Evolutionary conservation across 2,797 vertebrate species (phyloP).

Genomic region (Oryzias dopingdopingensis): DNA sequence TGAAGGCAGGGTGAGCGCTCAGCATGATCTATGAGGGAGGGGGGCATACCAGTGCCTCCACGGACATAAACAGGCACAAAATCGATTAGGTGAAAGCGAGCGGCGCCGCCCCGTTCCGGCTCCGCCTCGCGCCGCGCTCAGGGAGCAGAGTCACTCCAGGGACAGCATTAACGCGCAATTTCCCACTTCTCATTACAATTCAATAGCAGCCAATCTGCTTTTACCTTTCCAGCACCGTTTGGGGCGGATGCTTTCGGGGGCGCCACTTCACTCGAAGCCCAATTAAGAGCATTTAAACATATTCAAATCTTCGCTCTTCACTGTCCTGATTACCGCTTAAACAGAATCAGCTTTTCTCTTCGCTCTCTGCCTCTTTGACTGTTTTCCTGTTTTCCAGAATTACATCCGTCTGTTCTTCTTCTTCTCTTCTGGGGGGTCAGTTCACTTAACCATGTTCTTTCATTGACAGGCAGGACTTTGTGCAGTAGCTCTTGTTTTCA

Average conservation of each 20-base stretch:
- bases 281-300: constrained; percentile 78
- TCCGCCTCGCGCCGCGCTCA: constrained; percentile 48
- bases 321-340: constrained; percentile 73
- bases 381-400: constrained; percentile 59
- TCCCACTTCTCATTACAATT: constrained; percentile 78
- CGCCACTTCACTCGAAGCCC: constrained; percentile 67
- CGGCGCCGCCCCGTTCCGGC: constrained; percentile 40
- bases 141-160: constrained; percentile 64
- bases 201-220: constrained; percentile 77
- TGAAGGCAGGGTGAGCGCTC: constrained; percentile 62
- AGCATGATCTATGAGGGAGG: constrained; percentile 45
- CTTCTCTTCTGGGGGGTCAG: constrained; percentile 46
- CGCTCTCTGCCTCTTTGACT: constrained; percentile 66
- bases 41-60: background rate
- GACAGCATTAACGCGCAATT: constrained; percentile 75
- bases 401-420: constrained; percentile 59
- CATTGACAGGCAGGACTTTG: constrained; percentile 1
- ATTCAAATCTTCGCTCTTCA: constrained; percentile 75
- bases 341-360: constrained; percentile 72
- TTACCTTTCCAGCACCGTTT: constrained; percentile 76
- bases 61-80: constrained; percentile 40
- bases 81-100: constrained; percentile 45
- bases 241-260: constrained; percentile 72
- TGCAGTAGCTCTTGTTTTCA: too few species aligned
- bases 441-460: constrained; percentile 49